These are phyloP conservation scores for Apamea crenata DNA, from an alignment of 2,888 invertebrate species.

Conservation along the genomic window DNA sequence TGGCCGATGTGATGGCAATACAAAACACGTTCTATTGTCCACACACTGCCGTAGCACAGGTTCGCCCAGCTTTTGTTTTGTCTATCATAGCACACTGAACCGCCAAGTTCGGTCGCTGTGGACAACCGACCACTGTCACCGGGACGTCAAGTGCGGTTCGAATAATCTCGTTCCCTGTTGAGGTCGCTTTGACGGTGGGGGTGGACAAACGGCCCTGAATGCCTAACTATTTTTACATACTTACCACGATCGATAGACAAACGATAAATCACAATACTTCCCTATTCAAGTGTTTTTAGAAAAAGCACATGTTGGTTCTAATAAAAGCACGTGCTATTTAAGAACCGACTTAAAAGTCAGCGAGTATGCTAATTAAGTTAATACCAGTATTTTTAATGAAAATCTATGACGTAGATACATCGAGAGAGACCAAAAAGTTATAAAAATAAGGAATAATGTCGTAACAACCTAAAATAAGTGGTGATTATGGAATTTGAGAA, in stretches of 20 bases:
- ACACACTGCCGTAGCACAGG: no score
- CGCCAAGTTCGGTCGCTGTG: background rate
- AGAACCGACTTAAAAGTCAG: slow-evolving; percentile 7
- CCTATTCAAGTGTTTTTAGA: slow-evolving; percentile 2
- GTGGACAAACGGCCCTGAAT: background rate
- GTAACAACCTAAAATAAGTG: background rate
- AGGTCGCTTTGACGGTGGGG: background rate
- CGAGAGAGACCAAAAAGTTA: background rate
- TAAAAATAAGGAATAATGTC: background rate
- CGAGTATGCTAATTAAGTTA: slow-evolving; percentile 38
- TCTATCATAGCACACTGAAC: background rate
- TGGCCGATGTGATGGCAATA: background rate
- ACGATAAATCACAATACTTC: background rate
- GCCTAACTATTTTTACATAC: background rate
- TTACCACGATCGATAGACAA: background rate
- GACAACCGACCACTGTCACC: background rate
- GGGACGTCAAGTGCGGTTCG: background rate
- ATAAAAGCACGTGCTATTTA: slow-evolving; percentile 5
- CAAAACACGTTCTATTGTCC: background rate
- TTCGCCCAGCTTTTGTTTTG: background rate
- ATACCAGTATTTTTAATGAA: slow-evolving; percentile 1
- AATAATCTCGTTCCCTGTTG: background rate
- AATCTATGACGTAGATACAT: slow-evolving; percentile 22
- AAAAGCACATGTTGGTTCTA: slow-evolving; percentile 6
- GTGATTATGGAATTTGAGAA: background rate